These are phyloP conservation scores for Bovichtus diacanthus DNA, from an alignment of 2,797 vertebrate genomes.

Conservation along the genomic window DNA sequence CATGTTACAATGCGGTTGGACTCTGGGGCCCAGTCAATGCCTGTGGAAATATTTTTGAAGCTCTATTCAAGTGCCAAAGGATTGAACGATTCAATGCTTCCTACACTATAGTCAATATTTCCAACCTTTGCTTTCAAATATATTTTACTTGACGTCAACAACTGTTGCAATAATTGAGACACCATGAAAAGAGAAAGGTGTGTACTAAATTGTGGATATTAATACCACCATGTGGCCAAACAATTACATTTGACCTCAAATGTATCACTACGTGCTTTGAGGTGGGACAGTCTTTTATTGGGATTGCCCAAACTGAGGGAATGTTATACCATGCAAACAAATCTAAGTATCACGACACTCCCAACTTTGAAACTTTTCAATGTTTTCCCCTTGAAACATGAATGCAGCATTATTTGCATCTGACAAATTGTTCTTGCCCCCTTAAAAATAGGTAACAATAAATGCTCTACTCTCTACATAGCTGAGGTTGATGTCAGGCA, in stretches of 20 bases:
- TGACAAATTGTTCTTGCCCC: neutral
- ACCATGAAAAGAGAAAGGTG: neutral
- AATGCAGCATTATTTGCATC: neutral
- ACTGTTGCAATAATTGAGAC: neutral
- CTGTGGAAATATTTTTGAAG: constrained; percentile 50
- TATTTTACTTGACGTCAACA: neutral
- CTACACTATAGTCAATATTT: neutral
- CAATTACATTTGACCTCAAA: neutral
- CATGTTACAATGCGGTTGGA: constrained; percentile 83
- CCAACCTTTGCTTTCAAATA: neutral
- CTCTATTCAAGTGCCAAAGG: neutral
- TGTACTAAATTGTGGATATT: neutral
- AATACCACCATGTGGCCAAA: neutral
- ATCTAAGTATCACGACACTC: neutral
- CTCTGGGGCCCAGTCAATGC: constrained; percentile 83
- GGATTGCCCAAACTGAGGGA: neutral
- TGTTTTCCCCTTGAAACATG: neutral
- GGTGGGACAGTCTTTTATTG: neutral
- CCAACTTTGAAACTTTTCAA: neutral
- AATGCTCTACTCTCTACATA: neutral
- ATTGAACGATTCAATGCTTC: neutral
- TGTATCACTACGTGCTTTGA: neutral
- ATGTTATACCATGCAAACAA: neutral
- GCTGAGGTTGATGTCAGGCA: no score
- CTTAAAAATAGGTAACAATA: neutral